These are phyloP conservation scores for Synchiropus splendidus DNA, from an alignment of 2,113 vertebrate species.

Conservation along the genomic window DNA sequence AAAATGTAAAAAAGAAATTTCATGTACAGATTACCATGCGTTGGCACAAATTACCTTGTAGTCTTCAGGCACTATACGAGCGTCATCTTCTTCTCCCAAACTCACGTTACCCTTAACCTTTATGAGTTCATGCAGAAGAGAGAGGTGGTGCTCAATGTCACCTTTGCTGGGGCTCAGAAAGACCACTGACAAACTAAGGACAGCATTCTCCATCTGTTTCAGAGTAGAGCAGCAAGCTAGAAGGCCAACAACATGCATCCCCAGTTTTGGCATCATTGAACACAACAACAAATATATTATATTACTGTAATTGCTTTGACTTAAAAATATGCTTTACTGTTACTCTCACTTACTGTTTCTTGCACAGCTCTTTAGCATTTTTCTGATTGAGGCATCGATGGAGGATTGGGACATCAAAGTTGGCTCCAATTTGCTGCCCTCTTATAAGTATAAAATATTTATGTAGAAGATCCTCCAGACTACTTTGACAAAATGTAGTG, in stretches of 20 bases:
- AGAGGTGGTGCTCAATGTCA: neutral
- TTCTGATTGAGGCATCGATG: neutral
- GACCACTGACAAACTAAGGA: neutral
- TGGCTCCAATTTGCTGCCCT: neutral
- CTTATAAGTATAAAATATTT: neutral
- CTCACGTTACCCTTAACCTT: neutral
- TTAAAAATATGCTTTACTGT: neutral
- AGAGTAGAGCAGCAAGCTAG: neutral
- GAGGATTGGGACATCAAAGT: neutral
- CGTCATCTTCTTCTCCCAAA: neutral
- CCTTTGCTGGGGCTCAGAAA: neutral
- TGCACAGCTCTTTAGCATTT: neutral
- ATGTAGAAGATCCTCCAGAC: neutral
- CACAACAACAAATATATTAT: neutral
- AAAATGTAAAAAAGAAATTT: neutral
- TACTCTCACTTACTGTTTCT: neutral
- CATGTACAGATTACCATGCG: neutral
- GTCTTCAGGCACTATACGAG: neutral
- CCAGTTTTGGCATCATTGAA: neutral
- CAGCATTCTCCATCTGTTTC: neutral
- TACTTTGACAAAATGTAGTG: too few species aligned
- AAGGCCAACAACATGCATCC: neutral
- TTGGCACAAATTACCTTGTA: neutral
- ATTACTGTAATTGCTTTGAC: too few species aligned
- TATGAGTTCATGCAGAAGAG: neutral